Base-by-base conservation (phyloP, 2,113 vertebrate species). In the Mesocricetus auratus region DNA sequence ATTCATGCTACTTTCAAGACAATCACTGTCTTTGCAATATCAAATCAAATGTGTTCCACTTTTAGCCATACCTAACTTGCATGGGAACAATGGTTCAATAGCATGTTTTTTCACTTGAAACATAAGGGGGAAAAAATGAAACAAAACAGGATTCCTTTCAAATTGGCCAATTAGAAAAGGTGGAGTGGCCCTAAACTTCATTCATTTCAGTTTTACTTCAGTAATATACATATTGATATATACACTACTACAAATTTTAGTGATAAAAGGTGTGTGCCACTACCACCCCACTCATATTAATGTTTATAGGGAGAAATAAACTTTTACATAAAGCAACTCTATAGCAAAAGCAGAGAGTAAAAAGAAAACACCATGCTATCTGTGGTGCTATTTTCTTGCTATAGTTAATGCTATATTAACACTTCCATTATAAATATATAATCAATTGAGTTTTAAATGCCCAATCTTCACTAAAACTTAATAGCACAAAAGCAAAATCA, bases 321-420 rank as follows among this genome's bases (percentile, higher is more conserved):
- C n/a, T 95, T 79, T 90, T 42, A 95, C 5, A 97, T 8, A 89
- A 94, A 96, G 64, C 56, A 85, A 97, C 36, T 87, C 45, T 36
- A 64, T 0, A 93, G 7, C 69, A 88, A 89, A 91, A 83, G 24
- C 10, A 93, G 33, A 69, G 9, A 31, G 82, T 15, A 85, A 74
- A 79, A 7, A 89, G 29, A 66, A 81, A 78, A 92, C 11, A 83
- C 33, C 78, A 31, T 56, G 69, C 85, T 97, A 94, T 92, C 26
- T 98, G 91, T 97, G 91, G 95, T 98, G 98, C 94, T 98, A 90
- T 97, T 98, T 98, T 98, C 97, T 98, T 98, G 98, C 98, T 98
- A 98, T 98, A 98, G 98, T 98, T 98, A 98, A 98, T 97, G 98
- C 98, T 98, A 96, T 96, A 97, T 98, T 98, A 98, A 98, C 97